Percentiles rank a stretch among this genome's conserved stretches.
Evolutionary conservation across 2,888 invertebrate species (phyloP).

Genomic region (Phortica magna): DNA sequence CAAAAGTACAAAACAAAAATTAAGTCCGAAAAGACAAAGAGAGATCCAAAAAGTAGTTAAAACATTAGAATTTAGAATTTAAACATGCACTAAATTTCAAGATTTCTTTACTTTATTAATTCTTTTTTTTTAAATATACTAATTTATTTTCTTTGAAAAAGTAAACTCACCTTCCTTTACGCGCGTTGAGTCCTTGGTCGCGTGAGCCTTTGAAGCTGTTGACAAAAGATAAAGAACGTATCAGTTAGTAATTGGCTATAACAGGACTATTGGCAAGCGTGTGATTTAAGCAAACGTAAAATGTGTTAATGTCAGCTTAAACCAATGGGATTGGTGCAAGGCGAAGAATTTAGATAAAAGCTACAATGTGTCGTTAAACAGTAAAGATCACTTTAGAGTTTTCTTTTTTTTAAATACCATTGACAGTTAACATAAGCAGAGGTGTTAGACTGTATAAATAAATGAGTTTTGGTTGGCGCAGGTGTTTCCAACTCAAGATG

Average conservation of each 20-base stretch:
- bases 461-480: too few relatives aligned
- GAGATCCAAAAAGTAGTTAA: conserved; percentile 42
- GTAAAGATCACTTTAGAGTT: neutral
- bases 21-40: conserved; percentile 36
- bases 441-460: too few relatives aligned
- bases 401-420: too few relatives aligned
- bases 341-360: conserved; percentile 29
- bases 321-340: conserved; percentile 27
- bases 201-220: conserved; percentile 83
- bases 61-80: conserved; percentile 45
- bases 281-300: conserved; percentile 51
- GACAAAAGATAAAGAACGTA: conserved; percentile 25
- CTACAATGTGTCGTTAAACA: neutral
- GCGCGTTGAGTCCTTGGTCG: conserved; percentile 79
- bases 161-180: conserved; percentile 76
- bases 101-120: neutral
- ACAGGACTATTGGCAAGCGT: conserved; percentile 30
- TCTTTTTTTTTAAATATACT: conserved; percentile 37
- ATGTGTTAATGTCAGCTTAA: conserved; percentile 29
- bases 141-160: conserved; percentile 18
- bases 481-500: too few relatives aligned
- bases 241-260: neutral
- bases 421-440: too few relatives aligned
- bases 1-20: conserved; percentile 37
- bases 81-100: conserved; percentile 46